Evolutionary conservation across 2,888 invertebrate genomes (phyloP), one percentile per base, ranked within the genome.

Genomic region (Apomyelois bistriatella): DNA sequence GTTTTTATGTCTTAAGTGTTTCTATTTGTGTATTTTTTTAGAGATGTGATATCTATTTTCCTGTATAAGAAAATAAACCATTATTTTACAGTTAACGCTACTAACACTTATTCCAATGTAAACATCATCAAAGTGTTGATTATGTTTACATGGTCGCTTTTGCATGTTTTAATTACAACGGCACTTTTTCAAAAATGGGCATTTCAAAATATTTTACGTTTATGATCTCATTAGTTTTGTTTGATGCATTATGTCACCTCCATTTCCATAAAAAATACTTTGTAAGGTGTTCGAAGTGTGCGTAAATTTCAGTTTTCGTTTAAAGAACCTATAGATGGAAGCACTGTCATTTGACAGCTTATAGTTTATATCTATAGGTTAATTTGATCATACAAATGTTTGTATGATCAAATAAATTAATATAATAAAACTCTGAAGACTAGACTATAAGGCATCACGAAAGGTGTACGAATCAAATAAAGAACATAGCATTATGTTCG

Each of bases 171-270:
- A 3, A 3, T 60, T 57, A 32, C 8, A 7, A 7, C 43, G 58
- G 64, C 62, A 65, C 64, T 55, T 40, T n/a, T 48, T 49, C 78
- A 79, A 88, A 86, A 87, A 90, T 88, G 88, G 89, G 89, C 88
- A 88, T 90, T 89, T 89, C 84, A 83, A 85, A 76, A 62, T 54
- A 65, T 59, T 49, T 57, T 57, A 61, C n/a, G 12, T 8, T 58
- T 47, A 22, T 60, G 62, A 52, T 58, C 48, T 55, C 52, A 57
- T 43, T 7, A 7, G 7, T 32, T 32, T 32, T 9, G 54, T 58
- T 46, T 48, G 53, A 53, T 48, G 49, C 53, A 54, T 41, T 48
- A 65, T 67, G 63, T 81, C 78, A 84, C 85, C 88, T 89, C 88
- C 89, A 87, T 88, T 89, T 89, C 88, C 75, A 77, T 87, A 82